Evolutionary conservation across 2,113 vertebrate genomes (phyloP).

Genomic region (Oryctolagus cuniculus): mOryCun1.1 NC_091436.1:32423001-32423500

Average conservation of each 20-base stretch:
- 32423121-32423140: too few relatives aligned
- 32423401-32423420: neutral
- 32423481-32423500: neutral
- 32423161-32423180: neutral
- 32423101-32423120: neutral
- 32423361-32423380: neutral
- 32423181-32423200: neutral
- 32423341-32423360: conserved; percentile 33
- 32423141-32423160: too few relatives aligned
- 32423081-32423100: neutral
- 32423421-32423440: neutral
- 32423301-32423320: neutral
- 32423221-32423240: neutral
- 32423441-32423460: neutral
- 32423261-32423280: neutral
- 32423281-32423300: neutral
- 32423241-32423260: neutral
- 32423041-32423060: conserved; percentile 32
- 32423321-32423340: conserved; percentile 30
- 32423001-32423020: neutral
- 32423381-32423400: neutral
- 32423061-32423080: neutral
- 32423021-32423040: neutral
- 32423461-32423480: neutral
- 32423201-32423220: neutral